Conservation (phyloP, 2,797 vertebrate genomes). For the Macropodus opercularis region DNA sequence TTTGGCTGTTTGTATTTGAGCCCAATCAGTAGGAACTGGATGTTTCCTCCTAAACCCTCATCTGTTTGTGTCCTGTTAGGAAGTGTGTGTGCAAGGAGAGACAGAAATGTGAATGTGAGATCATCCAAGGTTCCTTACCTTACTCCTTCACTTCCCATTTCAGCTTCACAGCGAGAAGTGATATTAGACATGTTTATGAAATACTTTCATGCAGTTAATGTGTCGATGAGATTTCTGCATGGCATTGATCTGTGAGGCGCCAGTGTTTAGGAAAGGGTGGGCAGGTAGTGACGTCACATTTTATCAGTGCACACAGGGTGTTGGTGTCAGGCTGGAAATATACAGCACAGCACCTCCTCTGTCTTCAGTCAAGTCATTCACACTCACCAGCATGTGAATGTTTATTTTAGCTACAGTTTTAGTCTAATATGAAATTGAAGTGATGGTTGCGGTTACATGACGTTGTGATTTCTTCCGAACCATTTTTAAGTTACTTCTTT, state of each 20-base stretch:
- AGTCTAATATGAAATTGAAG: conserved; percentile 2
- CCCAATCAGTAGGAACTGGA: conserved; percentile 14
- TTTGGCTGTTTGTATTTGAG: conserved; percentile 48
- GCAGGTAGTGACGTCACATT: conserved; percentile 49
- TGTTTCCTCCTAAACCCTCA: conserved; percentile 17
- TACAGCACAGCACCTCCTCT: conserved; percentile 6
- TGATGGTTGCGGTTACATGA: background rate
- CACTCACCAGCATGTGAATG: conserved; percentile 2
- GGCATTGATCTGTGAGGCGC: conserved; percentile 46
- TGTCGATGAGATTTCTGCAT: conserved; percentile 42
- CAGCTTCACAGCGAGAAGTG: conserved; percentile 3
- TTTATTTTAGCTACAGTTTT: conserved; percentile 7
- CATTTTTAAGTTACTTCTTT: too few relatives aligned
- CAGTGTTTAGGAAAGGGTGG: conserved; percentile 31
- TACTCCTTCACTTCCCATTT: background rate
- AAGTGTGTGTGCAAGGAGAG: too few relatives aligned
- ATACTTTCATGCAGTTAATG: conserved; percentile 14
- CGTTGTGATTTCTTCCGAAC: too few relatives aligned
- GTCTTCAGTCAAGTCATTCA: conserved; percentile 10
- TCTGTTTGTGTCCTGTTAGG: conserved; percentile 3
- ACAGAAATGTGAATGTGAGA: too few relatives aligned
- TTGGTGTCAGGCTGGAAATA: conserved; percentile 14
- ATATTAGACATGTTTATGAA: conserved; percentile 1
- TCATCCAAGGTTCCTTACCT: background rate
- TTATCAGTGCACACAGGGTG: conserved; percentile 44